Percentiles rank a stretch among this genome's conserved stretches.
Conservation (phyloP, 2,113 vertebrate genomes). For the Circaetus cinerascens region DNA sequence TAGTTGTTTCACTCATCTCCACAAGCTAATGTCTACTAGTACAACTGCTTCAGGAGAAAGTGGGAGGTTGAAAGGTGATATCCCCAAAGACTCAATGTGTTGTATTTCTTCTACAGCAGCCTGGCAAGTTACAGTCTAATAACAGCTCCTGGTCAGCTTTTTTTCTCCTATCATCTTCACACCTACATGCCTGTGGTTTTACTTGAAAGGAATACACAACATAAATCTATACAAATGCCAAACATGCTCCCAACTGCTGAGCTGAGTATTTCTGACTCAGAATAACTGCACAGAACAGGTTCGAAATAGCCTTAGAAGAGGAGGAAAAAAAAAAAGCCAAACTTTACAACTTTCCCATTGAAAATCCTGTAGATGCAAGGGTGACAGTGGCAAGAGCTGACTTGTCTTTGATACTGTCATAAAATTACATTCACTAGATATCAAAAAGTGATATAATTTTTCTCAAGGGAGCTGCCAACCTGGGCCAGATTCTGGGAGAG, state of each 20-base stretch:
- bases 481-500: not conserved
- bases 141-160: not conserved
- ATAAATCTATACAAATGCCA: not conserved
- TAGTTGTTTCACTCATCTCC: not conserved
- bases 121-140: not conserved
- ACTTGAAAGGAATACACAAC: not conserved
- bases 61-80: slow-evolving; percentile 11
- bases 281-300: not conserved
- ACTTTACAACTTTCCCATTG: not conserved
- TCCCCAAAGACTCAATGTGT: not conserved
- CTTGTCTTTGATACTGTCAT: not conserved
- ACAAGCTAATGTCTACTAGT: not conserved
- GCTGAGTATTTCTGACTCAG: not conserved
- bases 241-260: not conserved
- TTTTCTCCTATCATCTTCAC: not conserved
- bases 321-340: not conserved
- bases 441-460: not conserved
- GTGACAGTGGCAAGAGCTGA: not conserved
- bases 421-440: not conserved
- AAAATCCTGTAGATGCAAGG: not conserved
- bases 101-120: not conserved
- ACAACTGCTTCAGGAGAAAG: not conserved
- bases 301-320: not conserved
- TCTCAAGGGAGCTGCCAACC: not conserved
- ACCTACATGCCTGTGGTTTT: slow-evolving; percentile 4